A percentile compares a stretch with the other conserved stretches of the same genome.
Conservation (phyloP, 2,113 vertebrate genomes). For the Caretta caretta region DNA sequence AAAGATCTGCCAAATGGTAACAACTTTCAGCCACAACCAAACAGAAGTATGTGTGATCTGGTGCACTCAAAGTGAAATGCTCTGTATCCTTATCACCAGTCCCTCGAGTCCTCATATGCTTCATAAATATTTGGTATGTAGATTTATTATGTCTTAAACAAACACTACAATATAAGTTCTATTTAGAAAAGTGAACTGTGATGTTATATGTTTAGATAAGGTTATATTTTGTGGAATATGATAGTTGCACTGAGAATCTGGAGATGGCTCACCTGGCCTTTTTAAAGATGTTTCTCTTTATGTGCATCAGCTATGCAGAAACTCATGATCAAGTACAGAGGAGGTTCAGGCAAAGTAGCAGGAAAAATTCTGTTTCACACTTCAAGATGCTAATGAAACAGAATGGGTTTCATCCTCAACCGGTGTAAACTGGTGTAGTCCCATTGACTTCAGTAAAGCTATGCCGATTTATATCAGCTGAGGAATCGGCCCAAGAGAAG, state of each 20-base stretch:
- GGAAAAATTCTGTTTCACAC: neutral
- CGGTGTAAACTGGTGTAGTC: neutral
- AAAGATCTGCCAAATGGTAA: conserved; percentile 23
- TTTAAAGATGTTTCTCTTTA: neutral
- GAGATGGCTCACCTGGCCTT: neutral
- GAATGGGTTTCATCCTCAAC: neutral
- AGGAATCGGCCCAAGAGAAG: neutral
- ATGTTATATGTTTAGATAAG: neutral
- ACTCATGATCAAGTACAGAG: neutral
- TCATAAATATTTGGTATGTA: neutral
- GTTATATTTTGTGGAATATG: neutral
- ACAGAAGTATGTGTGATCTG: neutral
- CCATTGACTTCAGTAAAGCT: neutral
- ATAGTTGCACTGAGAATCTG: neutral
- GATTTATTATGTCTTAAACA: neutral
- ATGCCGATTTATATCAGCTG: neutral
- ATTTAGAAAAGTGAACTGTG: neutral
- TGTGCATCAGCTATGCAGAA: neutral
- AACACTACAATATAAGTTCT: accelerated
- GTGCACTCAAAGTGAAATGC: neutral
- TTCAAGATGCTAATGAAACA: neutral
- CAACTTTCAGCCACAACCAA: neutral
- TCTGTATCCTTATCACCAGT: neutral
- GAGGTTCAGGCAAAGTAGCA: neutral
- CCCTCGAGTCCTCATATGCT: neutral